Percentiles rank a stretch among this genome's conserved stretches.
Evolutionary conservation across 2,797 vertebrate species (phyloP).

Genomic region (Catostomus latipinnis): DNA sequence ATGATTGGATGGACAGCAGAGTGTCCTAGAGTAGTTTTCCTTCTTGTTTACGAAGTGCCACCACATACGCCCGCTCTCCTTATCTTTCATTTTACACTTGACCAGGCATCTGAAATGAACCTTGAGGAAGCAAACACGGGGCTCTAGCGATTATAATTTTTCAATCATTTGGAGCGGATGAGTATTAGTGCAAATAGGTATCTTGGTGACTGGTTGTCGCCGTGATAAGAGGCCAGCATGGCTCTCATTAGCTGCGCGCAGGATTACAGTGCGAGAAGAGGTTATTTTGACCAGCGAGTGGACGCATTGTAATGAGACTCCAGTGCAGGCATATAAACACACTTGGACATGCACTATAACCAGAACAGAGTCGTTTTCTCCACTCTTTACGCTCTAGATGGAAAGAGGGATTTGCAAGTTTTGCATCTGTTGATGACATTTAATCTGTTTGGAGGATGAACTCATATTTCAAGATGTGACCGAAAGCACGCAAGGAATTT

Average conservation of each 20-base stretch:
- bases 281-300: constrained; percentile 77
- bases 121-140: constrained; percentile 56
- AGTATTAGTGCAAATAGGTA: constrained; percentile 62
- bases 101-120: constrained; percentile 69
- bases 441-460: constrained; percentile 80
- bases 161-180: constrained; percentile 72
- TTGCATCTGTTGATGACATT: constrained; percentile 77
- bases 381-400: constrained; percentile 51
- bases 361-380: constrained; percentile 71
- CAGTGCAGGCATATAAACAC: constrained; percentile 69
- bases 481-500: constrained; percentile 67
- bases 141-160: constrained; percentile 71
- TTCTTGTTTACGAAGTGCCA: constrained; percentile 51
- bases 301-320: constrained; percentile 82
- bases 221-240: constrained; percentile 72
- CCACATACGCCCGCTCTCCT: constrained; percentile 52
- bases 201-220: constrained; percentile 69
- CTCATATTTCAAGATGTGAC: constrained; percentile 73
- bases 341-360: constrained; percentile 79
- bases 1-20: constrained; percentile 21
- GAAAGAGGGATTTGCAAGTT: constrained; percentile 78
- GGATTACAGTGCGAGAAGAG: constrained; percentile 76
- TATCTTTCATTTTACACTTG: constrained; percentile 71
- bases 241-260: constrained; percentile 78
- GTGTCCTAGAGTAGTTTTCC: constrained; percentile 11